A percentile compares a stretch with the other conserved stretches of the same genome.
Conservation (phyloP, 2,113 vertebrate genomes). For the Nettapus auritus region DNA sequence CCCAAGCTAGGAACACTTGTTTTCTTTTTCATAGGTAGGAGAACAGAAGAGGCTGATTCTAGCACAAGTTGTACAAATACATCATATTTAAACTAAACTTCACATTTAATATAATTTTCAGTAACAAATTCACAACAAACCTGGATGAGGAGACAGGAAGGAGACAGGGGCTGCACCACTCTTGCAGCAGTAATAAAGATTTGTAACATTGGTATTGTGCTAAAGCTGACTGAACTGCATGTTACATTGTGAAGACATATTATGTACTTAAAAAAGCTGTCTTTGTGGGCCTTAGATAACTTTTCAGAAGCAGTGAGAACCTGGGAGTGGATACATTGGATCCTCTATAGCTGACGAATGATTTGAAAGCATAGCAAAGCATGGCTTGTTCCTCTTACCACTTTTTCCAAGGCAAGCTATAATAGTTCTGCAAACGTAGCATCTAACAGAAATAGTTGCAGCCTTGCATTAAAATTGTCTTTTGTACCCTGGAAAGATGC, state of each 20-base stretch:
- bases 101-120: not conserved
- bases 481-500: not conserved
- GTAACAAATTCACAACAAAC: not conserved
- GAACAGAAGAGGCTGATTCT: not conserved
- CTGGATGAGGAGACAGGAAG: not conserved
- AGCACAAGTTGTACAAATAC: not conserved
- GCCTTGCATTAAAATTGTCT: not conserved
- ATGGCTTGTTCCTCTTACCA: rapidly evolving
- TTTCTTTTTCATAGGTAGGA: not conserved
- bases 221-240: not conserved
- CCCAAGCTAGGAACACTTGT: not conserved
- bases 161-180: not conserved
- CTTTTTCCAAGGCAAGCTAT: not conserved
- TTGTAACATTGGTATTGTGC: not conserved
- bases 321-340: not conserved
- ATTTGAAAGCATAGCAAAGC: not conserved
- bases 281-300: not conserved
- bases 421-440: not conserved
- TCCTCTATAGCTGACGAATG: not conserved
- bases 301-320: not conserved
- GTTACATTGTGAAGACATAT: not conserved
- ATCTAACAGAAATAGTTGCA: not conserved
- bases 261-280: not conserved
- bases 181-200: not conserved
- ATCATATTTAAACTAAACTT: not conserved